phyloP scores from a whole-genome alignment of 2,113 vertebrate genomes.

The Parotia lawesii region DNA sequence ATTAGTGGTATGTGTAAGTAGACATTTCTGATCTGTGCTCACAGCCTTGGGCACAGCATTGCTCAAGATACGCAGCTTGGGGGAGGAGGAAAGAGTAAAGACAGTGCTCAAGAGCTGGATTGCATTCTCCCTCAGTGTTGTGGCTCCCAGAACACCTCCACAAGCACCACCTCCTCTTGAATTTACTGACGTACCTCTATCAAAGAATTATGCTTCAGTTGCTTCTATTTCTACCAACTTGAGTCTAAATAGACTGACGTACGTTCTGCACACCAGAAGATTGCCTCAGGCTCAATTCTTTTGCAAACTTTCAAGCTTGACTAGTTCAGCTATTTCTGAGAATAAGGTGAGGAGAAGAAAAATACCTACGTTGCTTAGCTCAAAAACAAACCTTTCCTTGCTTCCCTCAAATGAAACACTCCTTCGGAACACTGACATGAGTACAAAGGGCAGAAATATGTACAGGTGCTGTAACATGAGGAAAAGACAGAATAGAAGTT shows the following conservation, averaged over 20 bases:
- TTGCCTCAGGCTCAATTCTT: not conserved
- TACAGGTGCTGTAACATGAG: not conserved
- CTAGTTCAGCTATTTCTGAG: not conserved
- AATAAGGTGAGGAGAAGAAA: not conserved
- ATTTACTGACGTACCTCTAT: not conserved
- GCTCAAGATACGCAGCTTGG: not conserved
- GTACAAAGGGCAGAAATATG: not conserved
- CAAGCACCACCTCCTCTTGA: not conserved
- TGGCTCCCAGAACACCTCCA: not conserved
- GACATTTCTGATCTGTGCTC: not conserved
- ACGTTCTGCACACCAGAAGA: not conserved
- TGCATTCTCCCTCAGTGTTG: fast-evolving
- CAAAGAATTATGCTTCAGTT: not conserved
- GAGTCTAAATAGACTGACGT: not conserved
- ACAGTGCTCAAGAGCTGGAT: not conserved
- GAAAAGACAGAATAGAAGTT: not conserved
- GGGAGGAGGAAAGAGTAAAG: fast-evolving
- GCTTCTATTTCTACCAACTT: not conserved
- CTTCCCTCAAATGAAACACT: not conserved
- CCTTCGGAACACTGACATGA: not conserved
- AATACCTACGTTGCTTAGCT: not conserved
- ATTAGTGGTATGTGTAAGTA: fast-evolving
- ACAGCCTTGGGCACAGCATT: not conserved
- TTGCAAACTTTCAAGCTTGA: not conserved
- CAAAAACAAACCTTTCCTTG: not conserved